Evolutionary conservation across 2,113 vertebrate genomes (phyloP).

Genomic region (Cacatua alba): DNA sequence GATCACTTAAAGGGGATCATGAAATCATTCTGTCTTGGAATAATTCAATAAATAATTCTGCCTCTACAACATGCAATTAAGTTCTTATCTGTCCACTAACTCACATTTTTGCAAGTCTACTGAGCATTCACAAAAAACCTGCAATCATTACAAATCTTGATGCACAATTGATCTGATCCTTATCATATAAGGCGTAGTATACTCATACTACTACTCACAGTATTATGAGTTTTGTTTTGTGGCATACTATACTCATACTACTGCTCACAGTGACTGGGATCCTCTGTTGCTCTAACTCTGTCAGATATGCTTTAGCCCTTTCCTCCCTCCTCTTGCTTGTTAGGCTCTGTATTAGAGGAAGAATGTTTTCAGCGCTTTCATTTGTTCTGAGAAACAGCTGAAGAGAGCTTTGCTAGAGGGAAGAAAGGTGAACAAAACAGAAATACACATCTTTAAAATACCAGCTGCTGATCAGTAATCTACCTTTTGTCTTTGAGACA

Average conservation of each 20-base stretch:
- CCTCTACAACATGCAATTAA: accelerated
- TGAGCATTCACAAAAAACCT: neutral
- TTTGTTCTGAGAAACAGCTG: neutral
- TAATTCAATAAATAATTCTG: neutral
- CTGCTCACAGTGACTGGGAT: accelerated
- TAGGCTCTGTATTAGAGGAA: neutral
- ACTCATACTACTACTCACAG: too few relatives aligned
- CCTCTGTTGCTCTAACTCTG: neutral
- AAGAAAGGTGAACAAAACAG: neutral
- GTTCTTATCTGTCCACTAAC: neutral
- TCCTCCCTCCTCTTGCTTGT: neutral
- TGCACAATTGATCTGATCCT: neutral
- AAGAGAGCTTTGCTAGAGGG: neutral
- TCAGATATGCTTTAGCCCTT: neutral
- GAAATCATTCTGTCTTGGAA: neutral
- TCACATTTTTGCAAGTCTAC: neutral
- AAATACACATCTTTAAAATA: neutral
- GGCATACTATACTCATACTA: neutral
- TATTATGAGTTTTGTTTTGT: neutral
- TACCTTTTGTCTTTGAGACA: neutral
- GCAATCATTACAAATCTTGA: neutral
- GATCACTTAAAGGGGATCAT: neutral
- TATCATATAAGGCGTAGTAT: neutral
- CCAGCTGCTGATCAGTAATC: neutral
- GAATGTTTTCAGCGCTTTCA: neutral